Conservation (phyloP, 2,113 vertebrate species). For the Neogale vison region DNA sequence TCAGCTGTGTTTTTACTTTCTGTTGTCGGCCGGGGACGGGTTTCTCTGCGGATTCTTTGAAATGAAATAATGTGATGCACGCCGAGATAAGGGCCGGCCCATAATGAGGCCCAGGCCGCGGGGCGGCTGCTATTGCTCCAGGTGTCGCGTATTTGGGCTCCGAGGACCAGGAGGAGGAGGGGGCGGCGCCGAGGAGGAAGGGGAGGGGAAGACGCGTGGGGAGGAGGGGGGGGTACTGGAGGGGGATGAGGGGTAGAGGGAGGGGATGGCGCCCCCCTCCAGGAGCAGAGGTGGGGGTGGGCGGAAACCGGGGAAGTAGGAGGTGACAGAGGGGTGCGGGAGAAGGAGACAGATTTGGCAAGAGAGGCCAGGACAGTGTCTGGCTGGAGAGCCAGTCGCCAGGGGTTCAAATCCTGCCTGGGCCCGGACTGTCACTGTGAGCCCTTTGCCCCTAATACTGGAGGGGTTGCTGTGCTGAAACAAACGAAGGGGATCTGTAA, state of each 20-base stretch:
- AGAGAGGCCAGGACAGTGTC: neutral
- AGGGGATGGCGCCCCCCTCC: too few relatives aligned
- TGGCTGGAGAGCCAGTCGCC: neutral
- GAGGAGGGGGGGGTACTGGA: rapidly evolving
- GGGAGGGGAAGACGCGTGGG: neutral
- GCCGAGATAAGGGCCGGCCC: constrained; percentile 88
- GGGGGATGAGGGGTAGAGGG: too few relatives aligned
- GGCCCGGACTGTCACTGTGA: neutral
- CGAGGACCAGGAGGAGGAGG: constrained; percentile 13
- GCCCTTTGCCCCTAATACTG: neutral
- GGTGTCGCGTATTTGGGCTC: constrained; percentile 87
- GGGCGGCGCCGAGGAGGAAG: constrained; percentile 43
- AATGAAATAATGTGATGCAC: constrained; percentile 91
- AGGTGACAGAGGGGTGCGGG: neutral
- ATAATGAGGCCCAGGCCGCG: constrained; percentile 90
- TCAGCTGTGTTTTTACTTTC: constrained; percentile 98
- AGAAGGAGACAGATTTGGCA: neutral
- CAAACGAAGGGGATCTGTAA: neutral
- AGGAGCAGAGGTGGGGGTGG: neutral
- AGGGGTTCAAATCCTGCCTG: neutral
- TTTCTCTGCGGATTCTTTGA: constrained; percentile 90
- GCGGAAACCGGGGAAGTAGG: neutral
- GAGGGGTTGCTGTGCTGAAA: neutral
- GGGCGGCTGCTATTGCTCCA: constrained; percentile 88
- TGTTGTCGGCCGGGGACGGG: constrained; percentile 89